Evolutionary conservation across 1,140 invertebrate genomes (phyloP).

Genomic region (Pogonus chalceus): DNA sequence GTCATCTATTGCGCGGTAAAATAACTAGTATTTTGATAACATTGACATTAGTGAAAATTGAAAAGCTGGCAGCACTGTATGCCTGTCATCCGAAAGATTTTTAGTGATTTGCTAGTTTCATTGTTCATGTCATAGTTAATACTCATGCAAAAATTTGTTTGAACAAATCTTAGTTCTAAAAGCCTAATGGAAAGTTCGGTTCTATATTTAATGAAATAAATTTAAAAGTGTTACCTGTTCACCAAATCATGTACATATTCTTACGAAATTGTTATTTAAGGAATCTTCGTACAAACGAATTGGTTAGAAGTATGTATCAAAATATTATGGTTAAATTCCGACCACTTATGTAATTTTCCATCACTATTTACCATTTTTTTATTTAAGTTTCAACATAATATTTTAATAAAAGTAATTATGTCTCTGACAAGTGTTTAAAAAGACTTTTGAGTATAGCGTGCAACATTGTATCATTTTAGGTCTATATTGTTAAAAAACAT

Average conservation of each 20-base stretch:
- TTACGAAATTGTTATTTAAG: slow-evolving; percentile 1
- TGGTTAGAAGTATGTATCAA: slow-evolving; percentile 4
- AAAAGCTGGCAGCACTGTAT: not conserved
- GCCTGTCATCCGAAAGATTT: not conserved
- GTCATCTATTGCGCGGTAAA: no score
- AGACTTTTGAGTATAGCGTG: not conserved
- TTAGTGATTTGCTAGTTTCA: not conserved
- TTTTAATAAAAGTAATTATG: no score
- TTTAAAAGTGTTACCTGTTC: not conserved
- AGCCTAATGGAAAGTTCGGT: not conserved
- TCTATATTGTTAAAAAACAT: not conserved
- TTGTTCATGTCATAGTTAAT: not conserved
- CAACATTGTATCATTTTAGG: not conserved
- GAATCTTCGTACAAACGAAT: not conserved
- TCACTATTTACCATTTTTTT: not conserved
- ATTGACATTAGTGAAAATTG: no score
- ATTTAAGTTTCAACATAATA: no score
- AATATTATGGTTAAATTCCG: not conserved
- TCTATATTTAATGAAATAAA: not conserved
- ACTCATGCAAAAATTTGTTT: slow-evolving; percentile 4
- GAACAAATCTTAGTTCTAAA: not conserved
- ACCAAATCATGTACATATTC: not conserved
- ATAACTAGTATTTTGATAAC: no score
- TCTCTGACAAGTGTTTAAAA: not conserved
- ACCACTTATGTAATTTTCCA: slow-evolving; percentile 1